A percentile compares a stretch with the other conserved stretches of the same genome.
These are phyloP conservation scores for Acleris laterana DNA, from an alignment of 2,888 invertebrate genomes.

Conservation along the genomic window DNA sequence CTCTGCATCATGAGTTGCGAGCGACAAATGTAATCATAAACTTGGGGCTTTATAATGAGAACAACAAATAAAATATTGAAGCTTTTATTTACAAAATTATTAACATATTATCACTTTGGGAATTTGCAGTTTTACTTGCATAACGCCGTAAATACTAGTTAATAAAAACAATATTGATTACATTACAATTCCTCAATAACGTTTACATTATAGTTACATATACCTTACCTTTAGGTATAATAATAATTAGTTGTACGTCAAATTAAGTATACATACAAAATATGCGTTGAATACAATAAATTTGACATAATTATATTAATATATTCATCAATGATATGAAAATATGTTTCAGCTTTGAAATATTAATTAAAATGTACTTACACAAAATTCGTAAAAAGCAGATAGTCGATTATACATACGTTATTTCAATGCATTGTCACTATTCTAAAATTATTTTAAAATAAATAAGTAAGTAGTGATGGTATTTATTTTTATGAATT, in stretches of 20 bases:
- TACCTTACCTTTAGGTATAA: slow-evolving; percentile 34
- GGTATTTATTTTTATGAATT: too few relatives aligned
- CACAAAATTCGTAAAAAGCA: slow-evolving; percentile 27
- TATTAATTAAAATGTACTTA: slow-evolving; percentile 24
- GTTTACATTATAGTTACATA: slow-evolving; percentile 40
- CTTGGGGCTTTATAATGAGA: slow-evolving; percentile 43
- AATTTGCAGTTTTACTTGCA: slow-evolving; percentile 82
- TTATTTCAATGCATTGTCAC: slow-evolving; percentile 6
- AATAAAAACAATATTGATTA: slow-evolving; percentile 74
- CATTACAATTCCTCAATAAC: slow-evolving; percentile 75
- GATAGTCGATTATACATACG: background rate
- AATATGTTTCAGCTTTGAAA: slow-evolving; percentile 35
- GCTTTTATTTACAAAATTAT: slow-evolving; percentile 85
- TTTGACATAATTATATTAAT: slow-evolving; percentile 28
- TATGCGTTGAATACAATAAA: slow-evolving; percentile 33
- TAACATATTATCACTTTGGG: slow-evolving; percentile 84
- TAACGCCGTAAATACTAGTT: slow-evolving; percentile 74
- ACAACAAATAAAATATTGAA: slow-evolving; percentile 76
- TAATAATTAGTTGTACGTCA: slow-evolving; percentile 31
- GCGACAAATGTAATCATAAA: background rate
- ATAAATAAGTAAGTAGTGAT: too few relatives aligned
- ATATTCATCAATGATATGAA: slow-evolving; percentile 36
- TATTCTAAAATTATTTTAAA: slow-evolving; percentile 10
- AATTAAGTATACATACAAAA: slow-evolving; percentile 35
- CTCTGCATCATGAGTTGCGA: too few relatives aligned